phyloP scores from a whole-genome alignment of 2,113 vertebrate species.

The Neoarius graeffei region DNA sequence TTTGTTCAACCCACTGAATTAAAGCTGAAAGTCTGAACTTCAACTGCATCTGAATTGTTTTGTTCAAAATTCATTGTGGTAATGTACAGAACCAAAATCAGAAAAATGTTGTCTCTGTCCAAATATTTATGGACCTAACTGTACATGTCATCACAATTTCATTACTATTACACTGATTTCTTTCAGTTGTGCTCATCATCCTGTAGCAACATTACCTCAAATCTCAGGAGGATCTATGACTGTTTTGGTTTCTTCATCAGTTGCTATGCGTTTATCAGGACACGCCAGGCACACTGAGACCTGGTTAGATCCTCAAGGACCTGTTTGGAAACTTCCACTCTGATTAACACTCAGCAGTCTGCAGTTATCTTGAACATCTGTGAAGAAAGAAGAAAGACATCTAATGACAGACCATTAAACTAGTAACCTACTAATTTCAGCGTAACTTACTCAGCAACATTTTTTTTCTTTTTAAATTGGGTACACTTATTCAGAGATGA shows the following conservation, averaged over 20 bases:
- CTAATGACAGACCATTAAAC: neutral
- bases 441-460: neutral
- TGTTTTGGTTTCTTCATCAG: neutral
- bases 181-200: neutral
- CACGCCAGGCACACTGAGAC: neutral
- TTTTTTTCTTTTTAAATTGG: neutral
- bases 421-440: neutral
- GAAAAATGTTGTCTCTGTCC: too few species aligned
- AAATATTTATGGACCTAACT: too few species aligned
- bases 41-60: too few species aligned
- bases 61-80: too few species aligned
- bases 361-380: neutral
- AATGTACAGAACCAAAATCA: too few species aligned
- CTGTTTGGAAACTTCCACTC: neutral
- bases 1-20: too few species aligned
- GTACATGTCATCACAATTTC: neutral
- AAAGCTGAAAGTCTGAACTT: too few species aligned
- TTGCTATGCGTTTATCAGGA: neutral
- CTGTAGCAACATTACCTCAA: neutral
- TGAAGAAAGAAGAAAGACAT: neutral
- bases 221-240: neutral
- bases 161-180: neutral
- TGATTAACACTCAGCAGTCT: neutral
- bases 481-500: neutral
- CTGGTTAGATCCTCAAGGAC: neutral